These are phyloP conservation scores for Drosophila burlai DNA, from an alignment of 1,140 invertebrate species.

Conservation along the genomic window DNA sequence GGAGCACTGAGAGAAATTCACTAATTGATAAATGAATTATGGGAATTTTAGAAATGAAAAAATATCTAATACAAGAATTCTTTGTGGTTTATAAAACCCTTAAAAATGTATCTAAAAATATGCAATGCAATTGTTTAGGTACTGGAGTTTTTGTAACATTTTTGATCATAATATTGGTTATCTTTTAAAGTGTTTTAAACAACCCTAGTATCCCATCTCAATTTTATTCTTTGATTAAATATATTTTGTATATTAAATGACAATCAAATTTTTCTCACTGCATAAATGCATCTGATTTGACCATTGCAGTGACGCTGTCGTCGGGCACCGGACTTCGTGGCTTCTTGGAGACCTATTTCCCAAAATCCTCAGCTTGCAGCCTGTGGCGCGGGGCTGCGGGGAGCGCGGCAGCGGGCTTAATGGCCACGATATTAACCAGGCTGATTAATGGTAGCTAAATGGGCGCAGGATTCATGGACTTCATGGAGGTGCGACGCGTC, in stretches of 20 bases:
- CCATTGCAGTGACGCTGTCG: slow-evolving; percentile 73
- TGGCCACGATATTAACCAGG: slow-evolving; percentile 32
- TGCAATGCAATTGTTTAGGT: too few relatives aligned
- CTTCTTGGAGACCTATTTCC: slow-evolving; percentile 74
- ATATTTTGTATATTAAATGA: neutral
- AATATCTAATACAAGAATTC: too few relatives aligned
- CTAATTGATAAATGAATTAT: neutral
- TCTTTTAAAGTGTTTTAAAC: too few relatives aligned
- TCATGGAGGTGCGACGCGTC: neutral
- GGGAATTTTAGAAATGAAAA: too few relatives aligned
- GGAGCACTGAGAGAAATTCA: slow-evolving; percentile 13
- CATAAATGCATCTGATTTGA: slow-evolving; percentile 29
- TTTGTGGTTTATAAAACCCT: too few relatives aligned
- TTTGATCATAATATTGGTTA: too few relatives aligned
- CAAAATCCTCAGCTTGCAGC: slow-evolving; percentile 49
- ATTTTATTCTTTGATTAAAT: neutral
- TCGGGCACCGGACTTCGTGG: slow-evolving; percentile 61
- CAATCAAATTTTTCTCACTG: slow-evolving; percentile 11
- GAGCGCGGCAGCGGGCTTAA: slow-evolving; percentile 16
- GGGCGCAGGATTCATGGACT: slow-evolving; percentile 16
- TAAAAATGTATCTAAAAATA: too few relatives aligned
- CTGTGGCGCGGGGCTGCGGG: slow-evolving; percentile 6
- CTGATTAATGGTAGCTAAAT: slow-evolving; percentile 58
- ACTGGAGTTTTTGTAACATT: too few relatives aligned
- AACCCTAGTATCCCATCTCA: too few relatives aligned